phyloP scores from a whole-genome alignment of 2,888 invertebrate genomes.

The Dryobotodes eremita region DNA sequence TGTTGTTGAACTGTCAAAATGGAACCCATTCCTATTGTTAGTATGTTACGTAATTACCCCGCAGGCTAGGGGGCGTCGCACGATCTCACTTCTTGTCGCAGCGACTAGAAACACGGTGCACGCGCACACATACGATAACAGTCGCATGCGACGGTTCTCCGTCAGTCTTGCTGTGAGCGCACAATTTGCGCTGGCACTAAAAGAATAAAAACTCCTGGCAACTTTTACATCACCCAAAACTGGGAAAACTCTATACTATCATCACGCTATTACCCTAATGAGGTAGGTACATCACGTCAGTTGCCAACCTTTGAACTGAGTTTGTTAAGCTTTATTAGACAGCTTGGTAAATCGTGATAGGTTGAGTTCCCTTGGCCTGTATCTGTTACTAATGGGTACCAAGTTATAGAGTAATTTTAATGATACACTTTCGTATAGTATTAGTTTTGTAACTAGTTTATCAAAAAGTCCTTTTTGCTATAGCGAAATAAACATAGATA shows the following conservation, averaged over 20 bases:
- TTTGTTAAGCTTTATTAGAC: conserved; percentile 20
- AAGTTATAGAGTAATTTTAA: conserved; percentile 5
- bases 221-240: background rate
- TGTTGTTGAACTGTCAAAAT: too few species aligned
- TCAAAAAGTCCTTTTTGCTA: background rate
- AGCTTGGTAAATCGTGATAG: conserved; percentile 37
- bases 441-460: background rate
- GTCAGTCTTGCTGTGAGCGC: too few species aligned
- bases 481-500: background rate
- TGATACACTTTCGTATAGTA: background rate
- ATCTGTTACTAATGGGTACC: background rate
- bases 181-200: too few species aligned
- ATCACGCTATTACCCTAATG: conserved; percentile 17
- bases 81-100: too few species aligned
- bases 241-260: background rate
- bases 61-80: too few species aligned
- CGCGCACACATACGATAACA: too few species aligned
- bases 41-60: too few species aligned
- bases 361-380: conserved; percentile 40
- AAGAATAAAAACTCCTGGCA: background rate
- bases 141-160: too few species aligned
- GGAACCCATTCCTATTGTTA: too few species aligned
- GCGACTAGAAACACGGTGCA: too few species aligned
- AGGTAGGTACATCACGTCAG: conserved; percentile 31
- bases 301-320: conserved; percentile 31